Evolutionary conservation across 1,140 invertebrate species (phyloP).

Genomic region (Vanessa atalanta): DNA sequence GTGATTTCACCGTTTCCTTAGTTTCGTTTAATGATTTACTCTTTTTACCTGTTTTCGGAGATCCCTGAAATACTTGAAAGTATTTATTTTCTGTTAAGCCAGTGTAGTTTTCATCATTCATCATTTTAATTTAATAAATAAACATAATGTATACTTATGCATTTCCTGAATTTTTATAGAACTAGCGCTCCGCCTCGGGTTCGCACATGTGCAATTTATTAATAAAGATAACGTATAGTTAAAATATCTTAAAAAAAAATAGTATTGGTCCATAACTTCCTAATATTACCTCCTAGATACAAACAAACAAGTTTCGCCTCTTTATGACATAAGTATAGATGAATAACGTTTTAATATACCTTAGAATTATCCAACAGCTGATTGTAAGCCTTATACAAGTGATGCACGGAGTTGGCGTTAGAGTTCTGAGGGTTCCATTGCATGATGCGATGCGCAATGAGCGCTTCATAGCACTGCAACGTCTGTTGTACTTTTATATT

Average conservation of each 20-base stretch:
- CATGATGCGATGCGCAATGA: conserved; percentile 77
- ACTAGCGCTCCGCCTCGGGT: too few relatives aligned
- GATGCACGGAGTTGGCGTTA: conserved; percentile 60
- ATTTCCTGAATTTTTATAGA: too few relatives aligned
- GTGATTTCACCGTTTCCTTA: conserved; percentile 50
- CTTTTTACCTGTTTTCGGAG: conserved; percentile 60
- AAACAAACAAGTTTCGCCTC: too few relatives aligned
- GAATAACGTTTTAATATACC: conserved; percentile 45
- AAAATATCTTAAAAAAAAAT: too few relatives aligned
- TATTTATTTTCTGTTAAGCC: background rate
- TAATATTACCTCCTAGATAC: too few relatives aligned
- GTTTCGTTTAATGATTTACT: conserved; percentile 60
- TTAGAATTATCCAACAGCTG: conserved; percentile 78
- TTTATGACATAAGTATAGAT: too few relatives aligned
- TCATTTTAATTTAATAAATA: too few relatives aligned
- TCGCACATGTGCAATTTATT: too few relatives aligned
- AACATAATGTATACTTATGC: too few relatives aligned
- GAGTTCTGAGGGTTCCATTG: conserved; percentile 70
- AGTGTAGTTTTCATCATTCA: background rate
- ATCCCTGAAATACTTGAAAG: conserved; percentile 41
- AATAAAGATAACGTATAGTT: too few relatives aligned
- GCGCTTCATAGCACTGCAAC: conserved; percentile 76
- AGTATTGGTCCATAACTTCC: too few relatives aligned
- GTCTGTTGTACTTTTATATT: conserved; percentile 72
- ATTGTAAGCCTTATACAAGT: conserved; percentile 73